Base-by-base conservation (phyloP, 1,140 invertebrate species). In the Paraescarpia echinospica region DNA sequence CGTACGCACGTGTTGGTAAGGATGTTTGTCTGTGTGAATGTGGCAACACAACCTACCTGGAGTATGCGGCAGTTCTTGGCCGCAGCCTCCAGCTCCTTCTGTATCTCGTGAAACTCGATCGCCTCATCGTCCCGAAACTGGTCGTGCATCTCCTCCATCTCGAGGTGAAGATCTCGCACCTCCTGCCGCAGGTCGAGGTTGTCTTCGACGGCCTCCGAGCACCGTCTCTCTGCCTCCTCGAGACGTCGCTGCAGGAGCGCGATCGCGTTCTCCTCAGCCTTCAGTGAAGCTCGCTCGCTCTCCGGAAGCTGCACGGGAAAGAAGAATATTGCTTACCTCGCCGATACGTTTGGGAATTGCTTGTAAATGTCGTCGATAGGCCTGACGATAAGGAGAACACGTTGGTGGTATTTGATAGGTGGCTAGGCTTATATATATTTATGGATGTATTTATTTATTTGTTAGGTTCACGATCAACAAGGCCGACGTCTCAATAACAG, bases 91-190 rank as follows among this genome's bases (percentile, higher is more conserved):
- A 96, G 93, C 92, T 96, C 96, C 91, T 95, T 94, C 93, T 96
- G 96, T 22, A 96, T 59, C 91, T 98, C 98, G n/a, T 98, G 97
- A 95, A 99, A 99, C 96, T 99, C 99, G 94, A 99, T 98, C 31
- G 98, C 98, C 96, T 99, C 98, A 94, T 99, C 99, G 95, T 99
- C 95, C 97, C 98, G 97, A 96, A 99, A 99, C 95, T 98, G 98
- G 95, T 99, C 98, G 95, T 99, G 98, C 97, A 99, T 98, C 96
- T 99, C 99, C 95, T 99, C 99, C 96, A 99, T 99, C 96, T 99
- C 99, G 92, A 98, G 98, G 95, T 99, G 98, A 94, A 99, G 96
- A 94, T 99, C 98, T 91, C 98, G 96, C 33, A 99, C 97, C 95
- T 99, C 99, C 94, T 98, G 98, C 95, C 99, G 99, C 96, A 99